Evolutionary conservation across 2,888 invertebrate species (phyloP).

Genomic region (Aethes cnicana): DNA sequence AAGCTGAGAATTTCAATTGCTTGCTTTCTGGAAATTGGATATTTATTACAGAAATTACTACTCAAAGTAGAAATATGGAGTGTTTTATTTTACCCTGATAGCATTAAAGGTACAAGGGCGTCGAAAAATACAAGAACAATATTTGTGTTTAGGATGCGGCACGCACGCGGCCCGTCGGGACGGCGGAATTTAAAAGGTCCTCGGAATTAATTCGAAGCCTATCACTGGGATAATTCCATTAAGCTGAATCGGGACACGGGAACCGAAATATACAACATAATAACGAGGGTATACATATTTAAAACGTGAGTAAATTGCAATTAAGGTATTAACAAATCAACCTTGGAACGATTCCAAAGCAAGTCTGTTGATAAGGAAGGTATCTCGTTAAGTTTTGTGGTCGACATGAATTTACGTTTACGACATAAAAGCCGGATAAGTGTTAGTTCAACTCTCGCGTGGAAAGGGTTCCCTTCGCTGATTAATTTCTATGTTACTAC

Average conservation of each 20-base stretch:
- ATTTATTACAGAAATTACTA: too few relatives aligned
- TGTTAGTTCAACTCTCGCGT: too few relatives aligned
- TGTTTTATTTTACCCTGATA: constrained; percentile 18
- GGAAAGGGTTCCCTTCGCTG: too few relatives aligned
- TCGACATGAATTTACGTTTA: too few relatives aligned
- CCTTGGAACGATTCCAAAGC: too few relatives aligned
- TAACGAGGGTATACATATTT: constrained; percentile 49
- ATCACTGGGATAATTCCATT: constrained; percentile 68
- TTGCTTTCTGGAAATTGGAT: too few relatives aligned
- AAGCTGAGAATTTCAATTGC: too few relatives aligned
- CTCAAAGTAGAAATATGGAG: constrained; percentile 13
- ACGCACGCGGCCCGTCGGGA: constrained; percentile 22
- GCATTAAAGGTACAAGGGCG: constrained; percentile 16
- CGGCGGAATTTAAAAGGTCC: constrained; percentile 56
- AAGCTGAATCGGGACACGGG: constrained; percentile 49
- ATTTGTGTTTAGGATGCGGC: constrained; percentile 25
- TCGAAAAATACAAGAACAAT: constrained; percentile 27
- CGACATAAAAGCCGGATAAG: too few relatives aligned
- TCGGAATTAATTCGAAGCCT: constrained; percentile 63
- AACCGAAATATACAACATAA: constrained; percentile 56
- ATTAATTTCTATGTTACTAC: too few relatives aligned
- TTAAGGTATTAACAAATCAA: constrained; percentile 33
- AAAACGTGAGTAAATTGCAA: constrained; percentile 31
- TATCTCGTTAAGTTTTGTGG: too few relatives aligned
- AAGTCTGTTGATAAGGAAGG: too few relatives aligned